A percentile compares a stretch with the other conserved stretches of the same genome.
Evolutionary conservation across 2,113 vertebrate species (phyloP).

Genomic region (Bucco capensis): DNA sequence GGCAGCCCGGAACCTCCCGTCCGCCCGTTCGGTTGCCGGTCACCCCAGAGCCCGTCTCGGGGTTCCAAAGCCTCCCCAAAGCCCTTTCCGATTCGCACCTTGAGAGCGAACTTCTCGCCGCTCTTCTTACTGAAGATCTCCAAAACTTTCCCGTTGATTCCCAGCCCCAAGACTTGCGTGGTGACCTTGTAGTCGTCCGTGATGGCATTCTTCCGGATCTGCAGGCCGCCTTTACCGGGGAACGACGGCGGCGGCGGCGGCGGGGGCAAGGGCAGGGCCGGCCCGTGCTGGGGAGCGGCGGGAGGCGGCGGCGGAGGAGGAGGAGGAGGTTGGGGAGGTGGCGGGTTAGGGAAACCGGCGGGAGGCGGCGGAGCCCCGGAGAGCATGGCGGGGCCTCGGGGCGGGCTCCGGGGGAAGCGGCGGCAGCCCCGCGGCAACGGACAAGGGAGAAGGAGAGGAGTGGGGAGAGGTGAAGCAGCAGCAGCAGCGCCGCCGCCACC

Average conservation of each 20-base stretch:
- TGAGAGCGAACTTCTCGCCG: slow-evolving; percentile 89
- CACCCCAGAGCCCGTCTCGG: not conserved
- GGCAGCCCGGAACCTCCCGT: not conserved
- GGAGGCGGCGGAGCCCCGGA: not conserved
- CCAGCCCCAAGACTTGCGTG: slow-evolving; percentile 89
- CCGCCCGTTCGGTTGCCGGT: not conserved
- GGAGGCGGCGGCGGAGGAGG: slow-evolving; percentile 62
- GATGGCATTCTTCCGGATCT: slow-evolving; percentile 91
- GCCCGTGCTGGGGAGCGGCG: slow-evolving; percentile 53
- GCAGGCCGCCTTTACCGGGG: slow-evolving; percentile 77
- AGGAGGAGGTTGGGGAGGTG: slow-evolving; percentile 47
- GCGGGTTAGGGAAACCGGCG: not conserved
- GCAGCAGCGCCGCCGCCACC: not conserved
- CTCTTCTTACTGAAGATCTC: slow-evolving; percentile 89
- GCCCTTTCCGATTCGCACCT: slow-evolving; percentile 70
- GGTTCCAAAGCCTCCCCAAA: not conserved
- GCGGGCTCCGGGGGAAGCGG: not conserved
- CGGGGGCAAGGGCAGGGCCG: not conserved
- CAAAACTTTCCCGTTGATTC: slow-evolving; percentile 94
- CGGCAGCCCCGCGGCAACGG: not conserved
- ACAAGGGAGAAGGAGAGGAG: not conserved
- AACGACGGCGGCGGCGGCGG: slow-evolving; percentile 62
- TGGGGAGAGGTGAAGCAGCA: not conserved
- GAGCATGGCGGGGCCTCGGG: not conserved
- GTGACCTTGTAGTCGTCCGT: slow-evolving; percentile 96